Evolutionary conservation across 2,888 invertebrate species (phyloP).

Genomic region (Lydus trimaculatus): DNA sequence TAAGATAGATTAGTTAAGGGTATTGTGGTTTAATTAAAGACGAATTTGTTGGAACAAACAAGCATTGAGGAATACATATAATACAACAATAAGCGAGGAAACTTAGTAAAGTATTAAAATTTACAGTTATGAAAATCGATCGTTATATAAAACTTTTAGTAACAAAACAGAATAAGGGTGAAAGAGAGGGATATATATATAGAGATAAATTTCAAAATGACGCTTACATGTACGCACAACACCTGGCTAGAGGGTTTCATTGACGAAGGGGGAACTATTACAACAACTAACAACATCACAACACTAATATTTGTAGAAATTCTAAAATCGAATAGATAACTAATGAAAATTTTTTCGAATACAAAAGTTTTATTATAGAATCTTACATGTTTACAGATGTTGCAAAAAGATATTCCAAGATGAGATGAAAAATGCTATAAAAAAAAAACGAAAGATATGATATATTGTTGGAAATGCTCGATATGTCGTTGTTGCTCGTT

Average conservation of each 20-base stretch:
- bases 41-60: background rate
- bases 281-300: background rate
- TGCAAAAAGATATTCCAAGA: background rate
- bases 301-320: background rate
- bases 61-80: background rate
- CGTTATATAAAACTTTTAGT: background rate
- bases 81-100: background rate
- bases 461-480: background rate
- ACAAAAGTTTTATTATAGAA: background rate
- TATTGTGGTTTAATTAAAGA: constrained; percentile 7
- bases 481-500: background rate
- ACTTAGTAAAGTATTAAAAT: background rate
- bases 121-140: constrained; percentile 1
- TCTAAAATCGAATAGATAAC: background rate
- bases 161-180: background rate
- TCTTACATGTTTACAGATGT: background rate
- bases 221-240: background rate
- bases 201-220: background rate
- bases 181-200: background rate
- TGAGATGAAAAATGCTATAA: background rate
- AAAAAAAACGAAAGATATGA: background rate
- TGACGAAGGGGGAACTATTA: background rate
- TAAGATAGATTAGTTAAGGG: constrained; percentile 6
- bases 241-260: background rate
- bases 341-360: too few relatives aligned